Base-by-base conservation (phyloP, 2,888 invertebrate genomes). In the Esperia sulphurella region DNA sequence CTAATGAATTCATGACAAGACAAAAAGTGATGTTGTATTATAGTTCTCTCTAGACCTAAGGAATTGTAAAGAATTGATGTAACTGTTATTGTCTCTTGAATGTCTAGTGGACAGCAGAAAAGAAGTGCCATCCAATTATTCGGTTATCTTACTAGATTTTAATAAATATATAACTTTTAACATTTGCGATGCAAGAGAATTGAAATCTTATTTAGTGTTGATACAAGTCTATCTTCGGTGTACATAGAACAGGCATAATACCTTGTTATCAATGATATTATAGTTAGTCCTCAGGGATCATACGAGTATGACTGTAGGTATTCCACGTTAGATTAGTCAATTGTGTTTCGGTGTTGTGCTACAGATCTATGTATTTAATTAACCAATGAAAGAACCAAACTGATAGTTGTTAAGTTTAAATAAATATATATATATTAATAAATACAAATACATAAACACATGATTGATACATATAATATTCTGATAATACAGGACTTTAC, bases 131-230 rank as follows among this genome's bases (percentile, higher is more conserved):
- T 85, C 86, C 82, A 82, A 71, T 60, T 46, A 71, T 74, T 79
- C 74, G 64, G 68, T 79, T 79, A 78, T 68, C 75, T 77, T 62
- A 73, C 64, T 87, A 85, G 79, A 71, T 68, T 75, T 75, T 74
- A 75, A 78, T 71, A 65, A 75, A 78, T 71, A 65, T 65, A 68
- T 69, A 71, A 68, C 71, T 71, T 71, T 76, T 61, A 79, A 83
- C 76, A 78, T 75, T 83, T 88, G 88, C 88, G 87, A 88, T 89
- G 88, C 88, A 86, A 86, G 88, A 84, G 88, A 89, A 88, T 89
- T 89, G 88, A 89, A 81, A 76, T 73, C 69, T 78, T 79, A 81
- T 31, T 30, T 83, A 77, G 79, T 74, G 69, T 74, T 75, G 74
- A 71, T 70, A 76, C 76, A 72, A 53, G 14, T 54, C 58, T 71